Conservation (phyloP, 1,140 invertebrate species). For the Mamestra configurata region DNA sequence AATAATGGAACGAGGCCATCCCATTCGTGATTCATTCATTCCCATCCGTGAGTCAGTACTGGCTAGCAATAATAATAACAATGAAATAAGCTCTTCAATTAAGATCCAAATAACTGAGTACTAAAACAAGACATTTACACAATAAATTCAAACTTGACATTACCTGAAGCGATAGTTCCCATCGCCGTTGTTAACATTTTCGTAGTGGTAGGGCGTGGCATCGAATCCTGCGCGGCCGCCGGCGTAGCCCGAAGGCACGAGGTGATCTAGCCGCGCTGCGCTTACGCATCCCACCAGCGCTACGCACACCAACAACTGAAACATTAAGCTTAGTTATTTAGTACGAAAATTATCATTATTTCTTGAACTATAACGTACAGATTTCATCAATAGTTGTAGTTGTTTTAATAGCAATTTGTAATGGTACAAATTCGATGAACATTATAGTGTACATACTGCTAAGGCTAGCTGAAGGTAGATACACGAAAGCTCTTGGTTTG, state of each 20-base stretch:
- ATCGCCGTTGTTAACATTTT: constrained; percentile 83
- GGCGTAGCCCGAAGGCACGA: constrained; percentile 67
- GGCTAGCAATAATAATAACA: too few species aligned
- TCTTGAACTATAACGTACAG: too few species aligned
- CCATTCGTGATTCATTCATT: too few species aligned
- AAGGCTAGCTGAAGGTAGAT: too few species aligned
- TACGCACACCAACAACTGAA: constrained; percentile 66
- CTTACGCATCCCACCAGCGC: constrained; percentile 61
- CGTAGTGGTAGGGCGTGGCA: constrained; percentile 70
- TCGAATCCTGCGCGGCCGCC: constrained; percentile 58
- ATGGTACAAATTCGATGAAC: not conserved
- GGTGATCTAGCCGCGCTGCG: constrained; percentile 75
- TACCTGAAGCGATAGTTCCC: constrained; percentile 80
- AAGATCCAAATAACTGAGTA: too few species aligned
- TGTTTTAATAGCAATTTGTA: not conserved
- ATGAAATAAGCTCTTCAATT: too few species aligned
- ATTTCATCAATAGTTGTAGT: too few species aligned
- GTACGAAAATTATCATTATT: not conserved
- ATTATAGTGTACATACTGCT: too few species aligned
- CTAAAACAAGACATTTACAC: not conserved
- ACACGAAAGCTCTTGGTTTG: too few species aligned
- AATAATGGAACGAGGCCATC: too few species aligned
- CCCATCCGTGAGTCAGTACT: too few species aligned
- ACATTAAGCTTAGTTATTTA: not conserved
- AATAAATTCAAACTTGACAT: constrained; percentile 30